Percentiles rank a stretch among this genome's conserved stretches.
Evolutionary conservation across 2,888 invertebrate species (phyloP).

Genomic region (Drosophila cognata): DNA sequence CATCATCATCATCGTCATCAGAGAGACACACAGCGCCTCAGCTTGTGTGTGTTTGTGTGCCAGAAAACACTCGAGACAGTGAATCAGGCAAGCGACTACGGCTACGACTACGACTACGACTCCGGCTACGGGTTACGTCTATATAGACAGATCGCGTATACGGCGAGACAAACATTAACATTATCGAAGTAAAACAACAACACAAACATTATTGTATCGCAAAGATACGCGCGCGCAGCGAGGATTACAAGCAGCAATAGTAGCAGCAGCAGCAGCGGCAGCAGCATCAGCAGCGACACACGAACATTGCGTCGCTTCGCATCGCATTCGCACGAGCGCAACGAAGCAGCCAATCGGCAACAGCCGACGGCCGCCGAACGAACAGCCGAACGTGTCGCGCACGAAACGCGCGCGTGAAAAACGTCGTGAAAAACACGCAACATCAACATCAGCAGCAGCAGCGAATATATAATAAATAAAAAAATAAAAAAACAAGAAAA

Average conservation of each 20-base stretch:
- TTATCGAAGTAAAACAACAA: conserved; percentile 58
- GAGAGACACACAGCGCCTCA: conserved; percentile 53
- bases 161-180: conserved; percentile 72
- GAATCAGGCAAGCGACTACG: conserved; percentile 66
- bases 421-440: conserved; percentile 61
- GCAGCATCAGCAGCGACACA: conserved; percentile 23
- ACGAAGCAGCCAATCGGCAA: conserved; percentile 56
- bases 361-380: conserved; percentile 51
- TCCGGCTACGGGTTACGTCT: conserved; percentile 59
- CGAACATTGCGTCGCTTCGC: conserved; percentile 52
- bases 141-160: conserved; percentile 80
- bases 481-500: conserved; percentile 10
- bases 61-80: conserved; percentile 76
- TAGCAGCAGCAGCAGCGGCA: conserved; percentile 42
- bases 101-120: conserved; percentile 39
- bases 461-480: conserved; percentile 6
- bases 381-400: conserved; percentile 40
- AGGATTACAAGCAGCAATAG: conserved; percentile 75
- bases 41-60: conserved; percentile 62
- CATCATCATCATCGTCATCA: conserved; percentile 65
- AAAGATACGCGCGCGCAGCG: conserved; percentile 60
- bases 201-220: conserved; percentile 56
- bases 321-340: conserved; percentile 42
- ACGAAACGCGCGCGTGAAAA: conserved; percentile 71
- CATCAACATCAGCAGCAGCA: conserved; percentile 25